A percentile compares a stretch with the other conserved stretches of the same genome.
phyloP scores from a whole-genome alignment of 2,113 vertebrate species.

The Eleginops maclovinus region DNA sequence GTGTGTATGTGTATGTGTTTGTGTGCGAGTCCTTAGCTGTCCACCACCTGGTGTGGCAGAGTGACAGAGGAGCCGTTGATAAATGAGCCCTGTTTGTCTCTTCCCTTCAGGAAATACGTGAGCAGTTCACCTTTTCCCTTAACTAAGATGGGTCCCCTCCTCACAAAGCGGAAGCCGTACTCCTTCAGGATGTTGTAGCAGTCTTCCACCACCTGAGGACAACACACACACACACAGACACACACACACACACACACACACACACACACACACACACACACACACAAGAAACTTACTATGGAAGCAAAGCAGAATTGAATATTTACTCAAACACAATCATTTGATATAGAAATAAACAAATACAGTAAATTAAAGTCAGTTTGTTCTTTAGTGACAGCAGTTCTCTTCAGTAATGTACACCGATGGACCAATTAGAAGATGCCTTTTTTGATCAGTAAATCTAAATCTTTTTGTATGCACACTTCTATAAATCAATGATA shows the following conservation, averaged over 20 bases:
- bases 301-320: too few species aligned
- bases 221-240: conserved; percentile 38
- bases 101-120: conserved; percentile 94
- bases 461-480: too few species aligned
- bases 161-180: conserved; percentile 93
- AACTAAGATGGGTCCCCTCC: conserved; percentile 93
- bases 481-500: too few species aligned
- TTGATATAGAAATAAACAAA: too few species aligned
- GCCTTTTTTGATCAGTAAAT: too few species aligned
- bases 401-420: too few species aligned
- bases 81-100: conserved; percentile 91
- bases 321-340: too few species aligned
- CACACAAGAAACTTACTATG: too few species aligned
- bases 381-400: too few species aligned
- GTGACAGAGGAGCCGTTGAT: conserved; percentile 89
- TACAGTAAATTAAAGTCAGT: too few species aligned
- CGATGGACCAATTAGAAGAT: too few species aligned
- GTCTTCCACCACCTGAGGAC: conserved; percentile 93
- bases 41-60: conserved; percentile 95
- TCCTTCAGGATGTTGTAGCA: conserved; percentile 93
- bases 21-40: conserved; percentile 85
- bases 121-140: conserved; percentile 97
- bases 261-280: conserved; percentile 6
- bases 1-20: not conserved
- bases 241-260: conserved; percentile 33